Evolutionary conservation across 2,113 vertebrate genomes (phyloP), one percentile per base, ranked within the genome.

Genomic region (Tupaia tana): DNA sequence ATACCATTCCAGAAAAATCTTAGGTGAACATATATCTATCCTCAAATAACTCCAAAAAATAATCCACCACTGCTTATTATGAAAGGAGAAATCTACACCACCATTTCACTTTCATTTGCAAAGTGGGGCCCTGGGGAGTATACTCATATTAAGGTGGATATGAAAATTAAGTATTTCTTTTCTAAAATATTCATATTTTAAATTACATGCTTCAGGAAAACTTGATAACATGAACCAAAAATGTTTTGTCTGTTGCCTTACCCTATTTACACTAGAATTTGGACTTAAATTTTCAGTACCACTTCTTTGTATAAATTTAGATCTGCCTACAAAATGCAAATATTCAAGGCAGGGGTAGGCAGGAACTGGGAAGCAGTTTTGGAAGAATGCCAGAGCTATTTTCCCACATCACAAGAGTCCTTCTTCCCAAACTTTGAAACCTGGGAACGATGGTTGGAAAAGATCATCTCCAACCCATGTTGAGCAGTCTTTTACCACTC

Each of bases 101-200:
- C 12, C 79, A 83, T 71, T 27, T 85, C 67, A 92, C 25, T 91
- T 95, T 96, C 74, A 81, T 82, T 88, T 97, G 70, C 69, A 92
- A 90, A 27, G 59, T n/a, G 31, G 56, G 29, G 54, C 27, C 59
- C 59, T 80, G 14, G 58, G 71, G 52, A 89, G 70, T 74, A 84
- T 16, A 58, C 59, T 89, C 19, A 78, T 71, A 88, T 85, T 81
- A 77, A 93, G 31, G 8, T 89, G 29, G 20, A 52, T 64, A 20
- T 54, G 59, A 92, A 92, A 94, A 56, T 31, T 61, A 93, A 82
- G 85, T 77, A 77, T 77, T 87, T 86, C 16, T 89, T 95, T 92
- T 95, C 77, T 73, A 90, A 94, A 79, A 89, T 83, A 75, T 95
- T 95, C 81, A 56, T 89, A 83, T 80, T 93, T 95, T 86, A 86